These are phyloP conservation scores for Rhagoletis pomonella DNA, from an alignment of 1,140 invertebrate species.

Conservation along the genomic window DNA sequence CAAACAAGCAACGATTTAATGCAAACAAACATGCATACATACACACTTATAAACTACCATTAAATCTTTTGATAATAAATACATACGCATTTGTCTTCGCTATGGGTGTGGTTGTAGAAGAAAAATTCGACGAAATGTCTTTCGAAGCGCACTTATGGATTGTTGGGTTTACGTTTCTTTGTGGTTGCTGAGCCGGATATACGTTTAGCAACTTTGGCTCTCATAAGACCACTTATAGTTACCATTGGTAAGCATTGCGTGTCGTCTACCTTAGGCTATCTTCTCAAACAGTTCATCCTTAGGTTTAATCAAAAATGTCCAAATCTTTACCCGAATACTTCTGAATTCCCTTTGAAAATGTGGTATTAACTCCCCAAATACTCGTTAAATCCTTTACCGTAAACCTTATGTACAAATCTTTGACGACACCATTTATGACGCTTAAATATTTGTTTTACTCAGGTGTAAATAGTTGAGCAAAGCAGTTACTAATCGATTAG, in stretches of 20 bases:
- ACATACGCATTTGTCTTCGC: conserved; percentile 4
- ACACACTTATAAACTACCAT: conserved; percentile 13
- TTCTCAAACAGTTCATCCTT: too few relatives aligned
- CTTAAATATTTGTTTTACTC: too few relatives aligned
- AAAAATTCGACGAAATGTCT: conserved; percentile 63
- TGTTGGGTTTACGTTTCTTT: conserved; percentile 72
- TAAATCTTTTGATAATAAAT: background rate
- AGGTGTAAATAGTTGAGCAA: too few relatives aligned
- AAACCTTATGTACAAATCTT: too few relatives aligned
- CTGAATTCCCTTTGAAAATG: too few relatives aligned
- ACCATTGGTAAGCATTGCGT: conserved; percentile 69
- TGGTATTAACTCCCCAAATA: too few relatives aligned
- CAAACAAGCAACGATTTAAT: background rate
- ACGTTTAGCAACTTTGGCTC: conserved; percentile 69
- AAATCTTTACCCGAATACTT: too few relatives aligned
- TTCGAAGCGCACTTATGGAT: conserved; percentile 67
- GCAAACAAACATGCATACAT: background rate
- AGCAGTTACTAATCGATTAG: too few relatives aligned
- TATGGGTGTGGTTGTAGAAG: conserved; percentile 61
- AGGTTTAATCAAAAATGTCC: too few relatives aligned
- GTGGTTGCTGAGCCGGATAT: conserved; percentile 71
- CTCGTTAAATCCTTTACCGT: too few relatives aligned
- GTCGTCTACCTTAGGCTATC: background rate
- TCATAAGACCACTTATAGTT: conserved; percentile 72
- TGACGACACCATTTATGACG: too few relatives aligned